Conservation (phyloP, 2,797 vertebrate genomes). For the Toxotes lorentzi region DNA sequence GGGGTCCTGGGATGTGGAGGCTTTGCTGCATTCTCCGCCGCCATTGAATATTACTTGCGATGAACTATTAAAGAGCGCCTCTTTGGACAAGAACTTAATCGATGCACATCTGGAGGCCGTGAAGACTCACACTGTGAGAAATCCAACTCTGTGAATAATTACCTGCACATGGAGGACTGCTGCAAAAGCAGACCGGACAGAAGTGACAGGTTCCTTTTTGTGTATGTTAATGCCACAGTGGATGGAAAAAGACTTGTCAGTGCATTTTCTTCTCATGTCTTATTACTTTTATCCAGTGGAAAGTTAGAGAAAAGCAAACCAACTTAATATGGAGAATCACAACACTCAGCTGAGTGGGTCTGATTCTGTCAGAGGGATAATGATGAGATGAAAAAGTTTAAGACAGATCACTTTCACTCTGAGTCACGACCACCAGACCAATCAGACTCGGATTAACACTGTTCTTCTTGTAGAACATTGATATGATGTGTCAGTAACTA, state of each 20-base stretch:
- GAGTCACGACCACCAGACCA: background rate
- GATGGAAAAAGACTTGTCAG: background rate
- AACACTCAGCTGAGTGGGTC: background rate
- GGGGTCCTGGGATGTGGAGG: conserved; percentile 95
- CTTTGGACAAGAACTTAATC: conserved; percentile 8
- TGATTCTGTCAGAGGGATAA: background rate
- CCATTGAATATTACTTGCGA: conserved; percentile 95
- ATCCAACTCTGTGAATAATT: conserved; percentile 1
- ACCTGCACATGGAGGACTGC: conserved; percentile 2
- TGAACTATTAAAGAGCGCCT: conserved; percentile 72
- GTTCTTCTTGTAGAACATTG: conserved; percentile 20
- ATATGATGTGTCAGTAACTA: conserved; percentile 1
- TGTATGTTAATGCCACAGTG: background rate
- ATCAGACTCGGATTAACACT: background rate
- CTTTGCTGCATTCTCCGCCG: conserved; percentile 97
- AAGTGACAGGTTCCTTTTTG: conserved; percentile 9
- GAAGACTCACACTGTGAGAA: background rate
- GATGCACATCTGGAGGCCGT: conserved; percentile 23
- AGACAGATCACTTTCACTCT: background rate
- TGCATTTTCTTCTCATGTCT: conserved; percentile 11
- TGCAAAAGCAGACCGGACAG: conserved; percentile 9
- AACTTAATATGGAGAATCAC: conserved; percentile 7
- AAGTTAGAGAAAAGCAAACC: conserved; percentile 6
- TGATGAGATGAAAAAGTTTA: background rate
- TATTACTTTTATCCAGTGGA: background rate